These are phyloP conservation scores for Nemoura dubitans DNA, from an alignment of 2,888 invertebrate species.

Conservation along the genomic window DNA sequence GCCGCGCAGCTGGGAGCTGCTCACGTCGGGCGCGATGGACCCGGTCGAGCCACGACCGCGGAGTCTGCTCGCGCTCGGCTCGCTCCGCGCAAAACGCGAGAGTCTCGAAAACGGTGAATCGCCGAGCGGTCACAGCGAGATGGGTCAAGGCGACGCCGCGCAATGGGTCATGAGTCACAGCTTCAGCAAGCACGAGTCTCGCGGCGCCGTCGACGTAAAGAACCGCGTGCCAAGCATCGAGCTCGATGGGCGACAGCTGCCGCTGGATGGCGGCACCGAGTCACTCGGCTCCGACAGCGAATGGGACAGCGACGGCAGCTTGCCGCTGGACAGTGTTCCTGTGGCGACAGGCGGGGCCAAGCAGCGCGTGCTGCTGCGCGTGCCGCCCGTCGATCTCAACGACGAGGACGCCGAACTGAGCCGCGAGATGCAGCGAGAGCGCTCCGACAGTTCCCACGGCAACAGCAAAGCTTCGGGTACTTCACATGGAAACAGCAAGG, in stretches of 20 bases:
- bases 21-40: slow-evolving; percentile 56
- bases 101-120: slow-evolving; percentile 50
- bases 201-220: background rate
- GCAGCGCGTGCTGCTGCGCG: slow-evolving; percentile 47
- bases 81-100: slow-evolving; percentile 52
- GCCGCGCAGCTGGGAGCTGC: slow-evolving; percentile 57
- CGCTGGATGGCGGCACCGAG: background rate
- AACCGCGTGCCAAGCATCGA: slow-evolving; percentile 9
- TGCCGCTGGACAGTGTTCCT: slow-evolving; percentile 50
- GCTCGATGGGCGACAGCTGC: slow-evolving; percentile 24
- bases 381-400: slow-evolving; percentile 50
- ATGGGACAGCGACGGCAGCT: slow-evolving; percentile 53
- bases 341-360: slow-evolving; percentile 41
- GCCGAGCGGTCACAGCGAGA: slow-evolving; percentile 43
- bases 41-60: slow-evolving; percentile 52
- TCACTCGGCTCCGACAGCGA: slow-evolving; percentile 48
- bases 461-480: background rate
- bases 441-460: slow-evolving; percentile 29
- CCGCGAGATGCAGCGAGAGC: slow-evolving; percentile 39
- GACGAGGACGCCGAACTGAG: slow-evolving; percentile 48
- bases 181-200: slow-evolving; percentile 41
- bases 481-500: background rate
- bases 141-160: slow-evolving; percentile 44
- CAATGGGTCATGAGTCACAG: slow-evolving; percentile 45
- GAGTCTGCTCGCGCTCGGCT: slow-evolving; percentile 53